phyloP scores from a whole-genome alignment of 2,888 invertebrate species.

The Carcina quercana region DNA sequence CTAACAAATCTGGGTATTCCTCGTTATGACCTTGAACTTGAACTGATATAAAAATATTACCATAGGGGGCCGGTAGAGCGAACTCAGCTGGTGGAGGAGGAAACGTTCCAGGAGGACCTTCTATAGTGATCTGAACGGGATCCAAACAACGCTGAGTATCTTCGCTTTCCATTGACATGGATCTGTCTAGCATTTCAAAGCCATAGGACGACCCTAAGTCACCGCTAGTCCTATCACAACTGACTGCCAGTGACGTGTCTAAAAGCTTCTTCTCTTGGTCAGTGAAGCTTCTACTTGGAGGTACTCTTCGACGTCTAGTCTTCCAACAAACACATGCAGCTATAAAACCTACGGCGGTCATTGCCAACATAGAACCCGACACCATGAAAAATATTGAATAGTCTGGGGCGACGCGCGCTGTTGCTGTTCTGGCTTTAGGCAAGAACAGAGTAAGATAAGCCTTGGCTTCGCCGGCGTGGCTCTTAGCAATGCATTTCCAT shows the following conservation, averaged over 20 bases:
- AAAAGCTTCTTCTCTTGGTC: conserved; percentile 92
- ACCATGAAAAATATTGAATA: conserved; percentile 83
- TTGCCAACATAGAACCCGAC: conserved; percentile 80
- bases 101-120: conserved; percentile 59
- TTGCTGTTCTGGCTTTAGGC: conserved; percentile 76
- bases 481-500: conserved; percentile 87
- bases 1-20: conserved; percentile 87
- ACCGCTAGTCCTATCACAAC: conserved; percentile 79
- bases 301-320: conserved; percentile 83
- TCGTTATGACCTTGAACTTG: conserved; percentile 81
- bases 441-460: conserved; percentile 74
- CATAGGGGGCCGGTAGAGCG: conserved; percentile 67
- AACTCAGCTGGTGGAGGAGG: conserved; percentile 66
- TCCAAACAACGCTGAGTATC: conserved; percentile 62
- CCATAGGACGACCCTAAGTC: conserved; percentile 73
- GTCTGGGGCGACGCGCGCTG: conserved; percentile 81
- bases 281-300: conserved; percentile 81
- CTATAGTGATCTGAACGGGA: conserved; percentile 77
- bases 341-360: conserved; percentile 76
- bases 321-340: conserved; percentile 71
- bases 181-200: conserved; percentile 68
- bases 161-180: conserved; percentile 67
- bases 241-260: conserved; percentile 80
- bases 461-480: conserved; percentile 75
- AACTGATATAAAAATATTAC: conserved; percentile 91